Evolutionary conservation across 2,888 invertebrate genomes (phyloP), one percentile per base, ranked within the genome.

Genomic region (Drosophila emarginata): DNA sequence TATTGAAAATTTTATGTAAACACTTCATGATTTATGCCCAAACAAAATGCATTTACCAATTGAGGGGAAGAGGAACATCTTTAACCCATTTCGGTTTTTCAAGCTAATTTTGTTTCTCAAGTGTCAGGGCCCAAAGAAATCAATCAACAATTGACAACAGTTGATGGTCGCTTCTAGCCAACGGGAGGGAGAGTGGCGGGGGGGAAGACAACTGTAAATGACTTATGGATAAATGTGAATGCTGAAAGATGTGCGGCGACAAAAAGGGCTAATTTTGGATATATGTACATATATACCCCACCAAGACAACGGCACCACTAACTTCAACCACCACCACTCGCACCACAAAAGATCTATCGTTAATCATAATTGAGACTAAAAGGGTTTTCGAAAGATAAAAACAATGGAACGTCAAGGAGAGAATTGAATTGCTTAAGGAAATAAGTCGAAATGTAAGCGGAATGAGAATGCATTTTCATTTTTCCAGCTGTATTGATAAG

Each of bases 141-240:
- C 82, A 84, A 82, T 82, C 84, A 82, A 77, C 84, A 76, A 79
- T 75, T 80, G 74, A 83, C 75, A 85, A 72, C 74, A 80, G 75
- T 77, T 77, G 76, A 72, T 56, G 45, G 45, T 21, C 14, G 45
- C 15, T 4, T 32, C 9, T 32, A 32, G 32, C 1, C 32, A 32
- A 9, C 7, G 14, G 23, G 14, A 26, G 65, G 52, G 18, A 54
- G 7, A 15, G 14, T 2, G 12, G n/a, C 11, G 21, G 37, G 2
- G 12, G 39, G 36, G 18, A 21, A 28, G 32, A 56, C 51, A 56
- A 60, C n/a, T 18, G 50, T 36, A 15, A 58, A 18, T 12, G 26
- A 67, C 45, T 37, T 32, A 32, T 52, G 59, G 73, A 70, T 79
- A 71, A 68, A 82, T 74, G 79, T 64, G 74, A 78, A 80, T 80